These are phyloP conservation scores for Cavia porcellus DNA, from an alignment of 2,113 vertebrate genomes.

Conservation along the genomic window DNA sequence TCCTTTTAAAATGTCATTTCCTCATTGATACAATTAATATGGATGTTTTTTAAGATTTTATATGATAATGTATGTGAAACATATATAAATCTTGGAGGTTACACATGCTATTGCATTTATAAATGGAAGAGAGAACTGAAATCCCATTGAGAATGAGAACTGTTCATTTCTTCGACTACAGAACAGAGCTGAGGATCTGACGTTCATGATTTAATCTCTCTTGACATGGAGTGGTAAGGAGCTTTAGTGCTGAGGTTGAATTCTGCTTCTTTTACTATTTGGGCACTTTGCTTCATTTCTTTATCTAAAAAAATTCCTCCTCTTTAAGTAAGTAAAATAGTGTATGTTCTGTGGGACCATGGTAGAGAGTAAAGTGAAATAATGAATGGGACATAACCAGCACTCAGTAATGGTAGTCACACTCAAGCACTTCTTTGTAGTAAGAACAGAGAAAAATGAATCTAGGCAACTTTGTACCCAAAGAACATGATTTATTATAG, in stretches of 20 bases:
- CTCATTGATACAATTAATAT: not conserved
- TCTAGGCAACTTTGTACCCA: not conserved
- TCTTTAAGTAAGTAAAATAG: not conserved
- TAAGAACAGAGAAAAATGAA: not conserved
- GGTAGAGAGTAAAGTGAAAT: constrained; percentile 5
- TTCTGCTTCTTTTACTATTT: not conserved
- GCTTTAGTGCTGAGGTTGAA: not conserved
- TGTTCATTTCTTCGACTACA: not conserved
- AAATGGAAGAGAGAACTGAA: not conserved
- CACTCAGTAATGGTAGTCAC: not conserved
- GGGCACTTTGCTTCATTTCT: not conserved
- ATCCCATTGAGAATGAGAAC: not conserved
- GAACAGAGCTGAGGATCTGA: not conserved
- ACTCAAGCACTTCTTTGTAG: not conserved
- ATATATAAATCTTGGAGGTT: not conserved
- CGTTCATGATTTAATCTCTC: not conserved
- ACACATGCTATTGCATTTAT: not conserved
- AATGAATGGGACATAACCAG: not conserved
- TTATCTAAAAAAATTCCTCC: constrained; percentile 2
- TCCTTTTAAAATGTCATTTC: not conserved
- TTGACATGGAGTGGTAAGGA: not conserved
- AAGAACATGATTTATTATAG: not conserved
- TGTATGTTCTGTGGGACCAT: not conserved
- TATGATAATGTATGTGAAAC: not conserved
- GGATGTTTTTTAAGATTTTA: not conserved